Percentiles rank a stretch among this genome's conserved stretches.
Evolutionary conservation across 2,113 vertebrate species (phyloP).

Genomic region (Entelurus aequoreus): DNA sequence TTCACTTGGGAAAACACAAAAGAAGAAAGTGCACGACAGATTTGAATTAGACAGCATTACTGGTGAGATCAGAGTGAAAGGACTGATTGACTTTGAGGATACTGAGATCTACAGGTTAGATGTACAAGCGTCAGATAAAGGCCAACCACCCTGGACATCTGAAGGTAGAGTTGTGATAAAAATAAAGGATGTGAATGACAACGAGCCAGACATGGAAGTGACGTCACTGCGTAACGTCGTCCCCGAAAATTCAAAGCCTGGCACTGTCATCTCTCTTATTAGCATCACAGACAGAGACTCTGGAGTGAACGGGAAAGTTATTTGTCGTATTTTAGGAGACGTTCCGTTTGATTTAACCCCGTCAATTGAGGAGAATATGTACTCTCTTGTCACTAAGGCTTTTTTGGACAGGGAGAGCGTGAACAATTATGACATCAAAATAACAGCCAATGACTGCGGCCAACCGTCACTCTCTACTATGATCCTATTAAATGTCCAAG

Average conservation of each 20-base stretch:
- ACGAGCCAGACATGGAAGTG: constrained; percentile 60
- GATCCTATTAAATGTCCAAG: constrained; percentile 40
- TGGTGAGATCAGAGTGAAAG: constrained; percentile 60
- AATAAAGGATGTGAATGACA: constrained; percentile 67
- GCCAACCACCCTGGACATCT: constrained; percentile 16
- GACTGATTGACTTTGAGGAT: constrained; percentile 57
- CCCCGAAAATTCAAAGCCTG: constrained; percentile 54
- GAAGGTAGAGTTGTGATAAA: constrained; percentile 57
- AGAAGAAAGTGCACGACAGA: constrained; percentile 36
- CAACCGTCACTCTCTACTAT: constrained; percentile 42
- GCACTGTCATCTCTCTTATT: constrained; percentile 60
- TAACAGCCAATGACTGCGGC: constrained; percentile 62
- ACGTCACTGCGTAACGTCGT: constrained; percentile 55
- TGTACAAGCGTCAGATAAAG: constrained; percentile 65
- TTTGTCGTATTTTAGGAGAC: constrained; percentile 39
- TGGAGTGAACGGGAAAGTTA: constrained; percentile 57
- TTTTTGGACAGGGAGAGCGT: constrained; percentile 54
- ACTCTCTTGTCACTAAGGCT: constrained; percentile 55
- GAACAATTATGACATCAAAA: constrained; percentile 52
- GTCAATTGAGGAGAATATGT: constrained; percentile 63
- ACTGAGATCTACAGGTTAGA: constrained; percentile 41
- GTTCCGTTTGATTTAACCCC: constrained; percentile 66
- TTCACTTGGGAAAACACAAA: constrained; percentile 29
- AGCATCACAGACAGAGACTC: constrained; percentile 60
- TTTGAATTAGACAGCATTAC: constrained; percentile 51